phyloP scores from a whole-genome alignment of 1,140 invertebrate genomes.

The Aporrectodea caliginosa region DNA sequence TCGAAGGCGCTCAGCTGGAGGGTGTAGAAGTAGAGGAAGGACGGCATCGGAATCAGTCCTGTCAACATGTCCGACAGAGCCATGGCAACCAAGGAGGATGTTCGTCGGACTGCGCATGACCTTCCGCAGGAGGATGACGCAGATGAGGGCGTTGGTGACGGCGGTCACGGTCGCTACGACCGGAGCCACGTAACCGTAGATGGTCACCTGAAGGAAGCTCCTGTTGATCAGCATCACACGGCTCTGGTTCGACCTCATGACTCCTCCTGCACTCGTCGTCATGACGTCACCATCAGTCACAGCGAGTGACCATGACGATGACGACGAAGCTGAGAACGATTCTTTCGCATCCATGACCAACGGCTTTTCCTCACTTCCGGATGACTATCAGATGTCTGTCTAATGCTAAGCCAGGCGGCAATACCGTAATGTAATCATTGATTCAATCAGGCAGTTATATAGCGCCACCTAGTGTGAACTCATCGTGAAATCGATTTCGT shows the following conservation, averaged over 20 bases:
- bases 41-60: slow-evolving; percentile 73
- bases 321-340: too few relatives aligned
- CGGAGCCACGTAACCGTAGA: slow-evolving; percentile 61
- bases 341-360: too few relatives aligned
- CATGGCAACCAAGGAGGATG: slow-evolving; percentile 69
- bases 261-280: background rate
- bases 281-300: too few relatives aligned
- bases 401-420: too few relatives aligned
- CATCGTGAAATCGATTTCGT: too few relatives aligned
- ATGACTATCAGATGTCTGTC: too few relatives aligned
- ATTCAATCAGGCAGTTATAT: too few relatives aligned
- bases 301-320: too few relatives aligned
- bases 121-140: slow-evolving; percentile 57
- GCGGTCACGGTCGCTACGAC: slow-evolving; percentile 76
- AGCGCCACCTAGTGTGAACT: too few relatives aligned
- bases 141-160: slow-evolving; percentile 71
- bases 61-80: slow-evolving; percentile 85
- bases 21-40: background rate
- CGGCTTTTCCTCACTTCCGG: too few relatives aligned
- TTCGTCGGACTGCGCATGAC: slow-evolving; percentile 66
- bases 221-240: background rate
- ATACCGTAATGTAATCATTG: too few relatives aligned
- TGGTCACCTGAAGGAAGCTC: background rate
- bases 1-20: background rate
- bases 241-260: background rate